Conservation (phyloP, 2,113 vertebrate genomes). For the Aegithalos caudatus region DNA sequence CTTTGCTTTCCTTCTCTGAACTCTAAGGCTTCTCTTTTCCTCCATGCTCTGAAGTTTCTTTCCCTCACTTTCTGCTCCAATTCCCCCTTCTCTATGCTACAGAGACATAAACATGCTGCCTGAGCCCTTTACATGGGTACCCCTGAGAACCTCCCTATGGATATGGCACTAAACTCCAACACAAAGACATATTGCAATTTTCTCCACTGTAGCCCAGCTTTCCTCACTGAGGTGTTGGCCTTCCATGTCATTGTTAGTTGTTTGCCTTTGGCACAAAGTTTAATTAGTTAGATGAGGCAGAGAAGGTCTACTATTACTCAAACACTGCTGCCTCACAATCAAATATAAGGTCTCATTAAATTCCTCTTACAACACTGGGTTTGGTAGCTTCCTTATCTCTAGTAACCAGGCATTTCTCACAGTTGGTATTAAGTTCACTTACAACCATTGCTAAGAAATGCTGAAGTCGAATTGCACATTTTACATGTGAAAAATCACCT, state of each 20-base stretch:
- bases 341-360: neutral
- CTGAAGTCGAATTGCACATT: neutral
- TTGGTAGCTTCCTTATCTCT: conserved; percentile 31
- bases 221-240: neutral
- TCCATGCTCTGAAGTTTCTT: neutral
- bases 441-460: neutral
- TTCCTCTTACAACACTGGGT: neutral
- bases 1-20: neutral
- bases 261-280: conserved; percentile 2
- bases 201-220: neutral
- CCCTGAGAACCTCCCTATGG: neutral
- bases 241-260: neutral
- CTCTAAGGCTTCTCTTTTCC: neutral
- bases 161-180: neutral
- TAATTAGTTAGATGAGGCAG: neutral
- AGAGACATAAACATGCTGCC: neutral
- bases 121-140: neutral
- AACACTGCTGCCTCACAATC: neutral
- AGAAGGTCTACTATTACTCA: neutral
- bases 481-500: neutral
- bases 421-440: neutral
- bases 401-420: neutral
- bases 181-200: neutral
- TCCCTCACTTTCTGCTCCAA: conserved; percentile 8
- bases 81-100: neutral